Percentiles rank a stretch among this genome's conserved stretches.
Conservation (phyloP, 2,888 invertebrate species). For the Hylaea fasciaria region DNA sequence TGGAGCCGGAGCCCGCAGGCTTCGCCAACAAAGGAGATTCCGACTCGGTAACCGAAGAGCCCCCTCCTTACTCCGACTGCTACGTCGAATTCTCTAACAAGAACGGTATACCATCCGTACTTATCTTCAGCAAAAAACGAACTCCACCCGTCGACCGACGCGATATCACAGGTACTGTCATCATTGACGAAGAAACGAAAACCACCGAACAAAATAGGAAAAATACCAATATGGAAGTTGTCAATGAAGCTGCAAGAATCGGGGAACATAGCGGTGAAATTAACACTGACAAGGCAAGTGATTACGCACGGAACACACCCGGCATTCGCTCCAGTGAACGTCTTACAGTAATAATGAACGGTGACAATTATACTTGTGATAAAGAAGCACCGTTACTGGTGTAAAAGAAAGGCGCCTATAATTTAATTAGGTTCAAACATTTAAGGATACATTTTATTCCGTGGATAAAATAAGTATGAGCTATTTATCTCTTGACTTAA, state of each 20-base stretch:
- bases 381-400: neutral
- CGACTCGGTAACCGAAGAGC: conserved; percentile 50
- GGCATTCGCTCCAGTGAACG: neutral
- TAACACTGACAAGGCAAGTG: neutral
- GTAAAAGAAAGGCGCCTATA: too few species aligned
- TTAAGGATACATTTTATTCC: too few species aligned
- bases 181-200: neutral
- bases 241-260: neutral
- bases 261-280: neutral
- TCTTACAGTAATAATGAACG: neutral
- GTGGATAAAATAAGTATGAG: too few species aligned
- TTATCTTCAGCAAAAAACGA: conserved; percentile 47
- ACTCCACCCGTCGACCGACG: conserved; percentile 10
- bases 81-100: conserved; percentile 58
- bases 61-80: conserved; percentile 72
- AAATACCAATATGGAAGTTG: neutral
- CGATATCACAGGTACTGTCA: conserved; percentile 3
- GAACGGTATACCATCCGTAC: conserved; percentile 54
- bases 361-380: neutral
- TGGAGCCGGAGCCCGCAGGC: conserved; percentile 28
- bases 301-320: too few species aligned
- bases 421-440: too few species aligned
- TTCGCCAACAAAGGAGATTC: conserved; percentile 6
- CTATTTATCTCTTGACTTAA: neutral
- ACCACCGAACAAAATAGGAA: conserved; percentile 3